Conservation (phyloP, 1,140 invertebrate species). For the Spodoptera litura region DNA sequence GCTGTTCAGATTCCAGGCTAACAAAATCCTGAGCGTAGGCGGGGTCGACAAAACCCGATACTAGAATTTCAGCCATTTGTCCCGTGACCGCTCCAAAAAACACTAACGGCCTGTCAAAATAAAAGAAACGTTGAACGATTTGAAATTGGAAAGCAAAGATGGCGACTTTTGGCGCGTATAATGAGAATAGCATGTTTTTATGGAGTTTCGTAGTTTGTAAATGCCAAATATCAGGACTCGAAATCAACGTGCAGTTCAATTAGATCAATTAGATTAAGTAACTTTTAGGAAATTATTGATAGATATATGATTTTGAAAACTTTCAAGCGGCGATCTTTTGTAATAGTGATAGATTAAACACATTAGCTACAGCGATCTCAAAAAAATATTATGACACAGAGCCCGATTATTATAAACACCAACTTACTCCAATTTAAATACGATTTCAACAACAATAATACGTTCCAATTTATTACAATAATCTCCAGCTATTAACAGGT, state of each 20-base stretch:
- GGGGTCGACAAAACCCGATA: constrained; percentile 1
- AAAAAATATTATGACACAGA: constrained; percentile 3
- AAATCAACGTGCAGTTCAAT: too few species aligned
- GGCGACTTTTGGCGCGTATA: neutral
- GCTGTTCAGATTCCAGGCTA: constrained; percentile 1
- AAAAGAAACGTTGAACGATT: constrained; percentile 18
- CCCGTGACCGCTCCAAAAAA: constrained; percentile 6
- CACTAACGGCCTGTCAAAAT: constrained; percentile 34
- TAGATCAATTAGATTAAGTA: too few species aligned
- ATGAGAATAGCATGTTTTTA: neutral
- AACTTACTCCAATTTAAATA: constrained; percentile 24
- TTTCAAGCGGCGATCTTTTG: neutral
- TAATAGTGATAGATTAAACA: neutral
- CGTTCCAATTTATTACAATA: neutral
- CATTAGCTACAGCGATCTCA: neutral
- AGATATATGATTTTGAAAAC: too few species aligned
- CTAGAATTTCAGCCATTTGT: constrained; percentile 42
- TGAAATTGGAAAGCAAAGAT: constrained; percentile 27
- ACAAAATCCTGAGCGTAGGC: constrained; percentile 5
- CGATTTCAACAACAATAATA: constrained; percentile 1
- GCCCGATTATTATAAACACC: neutral
- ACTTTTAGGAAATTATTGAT: too few species aligned
- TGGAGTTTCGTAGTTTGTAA: too few species aligned
- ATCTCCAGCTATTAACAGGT: constrained; percentile 18
- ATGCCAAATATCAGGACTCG: too few species aligned